Base-by-base conservation (phyloP, 2,113 vertebrate genomes). In the Paramisgurnus dabryanus region DNA sequence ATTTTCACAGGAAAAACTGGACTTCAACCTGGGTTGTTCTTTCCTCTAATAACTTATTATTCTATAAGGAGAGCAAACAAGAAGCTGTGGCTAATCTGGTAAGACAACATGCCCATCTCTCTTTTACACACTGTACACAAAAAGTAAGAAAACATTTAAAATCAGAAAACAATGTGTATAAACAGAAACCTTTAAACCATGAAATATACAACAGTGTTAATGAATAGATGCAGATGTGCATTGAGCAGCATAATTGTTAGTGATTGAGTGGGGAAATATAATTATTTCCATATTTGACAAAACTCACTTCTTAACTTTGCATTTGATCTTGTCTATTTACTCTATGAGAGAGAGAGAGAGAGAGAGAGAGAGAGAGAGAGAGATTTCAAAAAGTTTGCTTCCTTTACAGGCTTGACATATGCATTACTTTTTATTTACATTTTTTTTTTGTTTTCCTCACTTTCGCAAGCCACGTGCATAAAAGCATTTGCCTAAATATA, bases 41-140 rank as follows among this genome's bases (percentile, higher is more conserved):
- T 65, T 94, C 93, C 6, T 87, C 88, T 58, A 88, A 80, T 76
- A 95, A 94, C 88, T 91, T 98, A 71, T 92, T 95, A 81, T 95
- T 98, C 86, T 95, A 95, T 88, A 98, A 98, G 89, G 96, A 98
- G 81, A 93, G 90, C 85, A 97, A 97, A 85, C 95, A 95, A 79
- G 93, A 95, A 2, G 85, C 91, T 0, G 34, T 91, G 76, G 85
- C 89, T 66, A 95, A 88, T 86, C 77, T 90, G 94, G 97, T 98
- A 92, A n/a, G 90, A 78, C 69, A 47, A 43, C 17, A 11, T 34
- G 27, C 27, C 1, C 9, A 11, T 64, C 18, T 47, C 8, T 49
- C 15, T 55, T 68, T 67, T 7, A 75, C 6, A 58, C 7, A 27
- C 10, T 15, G 7, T 60, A 34, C 63, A 55, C 3, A 5, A 3